Base-by-base conservation (phyloP, 53 echinoderm and acorn worm genomes). In the Astropecten irregularis region DNA sequence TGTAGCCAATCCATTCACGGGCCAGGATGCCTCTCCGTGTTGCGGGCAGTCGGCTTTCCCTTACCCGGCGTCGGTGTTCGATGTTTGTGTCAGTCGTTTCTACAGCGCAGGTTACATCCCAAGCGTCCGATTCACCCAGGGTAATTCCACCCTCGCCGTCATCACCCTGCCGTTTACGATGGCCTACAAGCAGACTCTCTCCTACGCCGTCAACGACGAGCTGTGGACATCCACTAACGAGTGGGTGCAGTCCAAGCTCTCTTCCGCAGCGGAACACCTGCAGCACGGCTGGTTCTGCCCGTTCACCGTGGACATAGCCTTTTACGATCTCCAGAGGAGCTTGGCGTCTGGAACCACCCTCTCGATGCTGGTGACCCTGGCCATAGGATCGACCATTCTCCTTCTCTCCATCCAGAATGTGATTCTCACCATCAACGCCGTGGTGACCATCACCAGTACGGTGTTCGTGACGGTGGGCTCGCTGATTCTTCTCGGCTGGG, bases 401-500 rank as follows among this genome's bases (percentile, higher is more conserved):
- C 53, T 87, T 0, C 26, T 90, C 15, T 22, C 82, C 18, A 93
- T 76, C 15, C 69, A 60, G 21, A 90, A 93, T 51, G 34, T 93
- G 14, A 21, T 90, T 1, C 28, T 93, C 14, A 84, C 84, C 11
- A 6, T 84, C 0, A 87, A 77, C 51, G 90, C 93, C 14, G 69
- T 87, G 51, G 19, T 84, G 23, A 37, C 89, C 15, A 90, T 93
- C 15, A 48, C 83, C 9, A 68, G 86, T 29, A 87, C 86, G 29
- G 83, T 93, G 29, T 87, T 84, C 33, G 87, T 87, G 9, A 84
- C 87, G 1, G 46, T 93, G 1, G 93, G 55, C 19, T 32, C 48
- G 14, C 66, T 93, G 23, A 89, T 93, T 4, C 69, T 90, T 2
- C 72, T 93, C 5, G 90, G 90, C 18, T 93, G 93, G 93, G 84